Evolutionary conservation across 2,113 vertebrate genomes (phyloP), one percentile per base, ranked within the genome.

Genomic region (Melanostigma gelatinosum): DNA sequence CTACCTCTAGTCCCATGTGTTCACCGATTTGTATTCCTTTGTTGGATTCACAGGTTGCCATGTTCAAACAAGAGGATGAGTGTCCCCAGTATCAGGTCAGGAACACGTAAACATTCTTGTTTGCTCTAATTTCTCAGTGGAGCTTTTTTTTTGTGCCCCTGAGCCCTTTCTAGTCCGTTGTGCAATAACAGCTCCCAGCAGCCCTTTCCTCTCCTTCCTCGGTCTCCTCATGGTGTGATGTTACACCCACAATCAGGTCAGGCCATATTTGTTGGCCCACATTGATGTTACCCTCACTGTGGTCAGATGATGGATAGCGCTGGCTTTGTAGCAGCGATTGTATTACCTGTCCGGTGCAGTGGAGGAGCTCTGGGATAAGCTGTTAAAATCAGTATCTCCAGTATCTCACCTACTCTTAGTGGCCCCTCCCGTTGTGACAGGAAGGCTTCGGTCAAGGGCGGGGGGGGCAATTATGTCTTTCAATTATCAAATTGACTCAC

Each of bases 191-290:
- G 29, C 32, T 57, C 34, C 15, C 27, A 54, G 36, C 34, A 10
- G 40, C 24, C 42, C 54, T 66, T 65, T 75, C 4, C 66, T 72
- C 40, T 74, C 60, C 24, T 57, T 38, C 38, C 55, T 60, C 62
- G 16, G 5, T 71, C 50, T 71, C 40, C 62, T 54, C 72, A 70
- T 32, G 76, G 90, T 88, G 73, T 91, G 71, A 75, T 60, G 70
- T 92, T 93, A 78, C 91, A 89, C 1, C 42, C 75, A 80, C 44
- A 94, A 92, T 77, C 80, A 90, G 92, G 91, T 92, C 93, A 91
- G 85, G 66, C 48, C 75, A 71, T 74, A 82, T 85, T 79, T 76
- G 72, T 73, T 92, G 91, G 72, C 88, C 91, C 77, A 88, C 75
- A 89, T 87, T 64, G 72, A 90, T 83, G 84, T 85, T 90, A 88